Evolutionary conservation across 1,140 invertebrate species (phyloP).

Genomic region (Papilio helenus): DNA sequence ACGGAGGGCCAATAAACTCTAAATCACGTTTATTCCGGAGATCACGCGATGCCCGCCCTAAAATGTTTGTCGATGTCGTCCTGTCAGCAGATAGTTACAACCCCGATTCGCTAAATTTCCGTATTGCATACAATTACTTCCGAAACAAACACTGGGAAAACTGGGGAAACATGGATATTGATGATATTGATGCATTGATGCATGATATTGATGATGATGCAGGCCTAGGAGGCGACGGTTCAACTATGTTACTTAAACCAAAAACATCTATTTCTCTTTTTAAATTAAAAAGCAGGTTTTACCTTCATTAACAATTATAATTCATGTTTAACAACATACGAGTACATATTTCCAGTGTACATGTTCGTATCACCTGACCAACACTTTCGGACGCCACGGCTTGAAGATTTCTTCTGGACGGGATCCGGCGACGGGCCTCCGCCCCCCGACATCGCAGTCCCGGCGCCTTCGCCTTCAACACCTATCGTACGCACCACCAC

Average conservation of each 20-base stretch:
- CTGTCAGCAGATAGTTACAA: slow-evolving; percentile 41
- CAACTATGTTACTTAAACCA: background rate
- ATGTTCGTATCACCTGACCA: slow-evolving; percentile 70
- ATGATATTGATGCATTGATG: no score
- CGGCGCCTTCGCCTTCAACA: slow-evolving; percentile 60
- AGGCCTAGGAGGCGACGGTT: background rate
- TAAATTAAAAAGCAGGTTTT: no score
- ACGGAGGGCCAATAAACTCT: slow-evolving; percentile 63
- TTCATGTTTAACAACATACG: background rate
- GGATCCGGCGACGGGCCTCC: slow-evolving; percentile 89
- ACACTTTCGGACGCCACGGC: slow-evolving; percentile 82
- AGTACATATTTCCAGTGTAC: slow-evolving; percentile 57
- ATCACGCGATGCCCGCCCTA: slow-evolving; percentile 65
- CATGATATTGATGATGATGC: no score
- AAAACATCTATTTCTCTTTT: no score
- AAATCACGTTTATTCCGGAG: slow-evolving; percentile 58
- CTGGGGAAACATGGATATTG: background rate
- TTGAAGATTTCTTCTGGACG: slow-evolving; percentile 94
- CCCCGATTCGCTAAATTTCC: slow-evolving; percentile 16
- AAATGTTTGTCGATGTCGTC: slow-evolving; percentile 57
- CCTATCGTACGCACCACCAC: slow-evolving; percentile 82
- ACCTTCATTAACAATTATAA: background rate
- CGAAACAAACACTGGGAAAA: background rate
- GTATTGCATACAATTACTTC: background rate
- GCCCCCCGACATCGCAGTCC: slow-evolving; percentile 63